phyloP scores from a whole-genome alignment of 2,113 vertebrate species.

The Gracilinanus agilis region DNA sequence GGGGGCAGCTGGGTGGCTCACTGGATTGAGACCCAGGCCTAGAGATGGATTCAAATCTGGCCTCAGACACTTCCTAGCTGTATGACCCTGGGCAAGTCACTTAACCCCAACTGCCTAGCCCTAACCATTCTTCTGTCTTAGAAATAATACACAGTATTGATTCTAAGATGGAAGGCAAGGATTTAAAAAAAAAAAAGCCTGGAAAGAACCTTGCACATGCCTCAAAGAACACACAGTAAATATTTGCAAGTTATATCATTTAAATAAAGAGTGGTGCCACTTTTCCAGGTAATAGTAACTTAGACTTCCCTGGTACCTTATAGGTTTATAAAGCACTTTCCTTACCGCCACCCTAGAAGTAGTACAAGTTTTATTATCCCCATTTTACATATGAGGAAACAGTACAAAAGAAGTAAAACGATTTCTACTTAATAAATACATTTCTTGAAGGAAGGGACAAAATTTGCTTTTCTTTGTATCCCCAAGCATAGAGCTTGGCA shows the following conservation, averaged over 20 bases:
- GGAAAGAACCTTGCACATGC: background rate
- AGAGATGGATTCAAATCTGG: too few species aligned
- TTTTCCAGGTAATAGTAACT: background rate
- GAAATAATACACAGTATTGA: too few species aligned
- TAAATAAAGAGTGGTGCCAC: too few species aligned
- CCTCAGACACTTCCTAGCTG: too few species aligned
- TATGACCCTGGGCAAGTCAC: too few species aligned
- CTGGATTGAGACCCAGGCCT: too few species aligned
- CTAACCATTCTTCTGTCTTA: too few species aligned
- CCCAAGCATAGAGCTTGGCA: background rate
- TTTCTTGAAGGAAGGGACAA: background rate
- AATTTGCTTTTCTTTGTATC: background rate
- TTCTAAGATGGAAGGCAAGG: too few species aligned
- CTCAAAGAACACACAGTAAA: background rate
- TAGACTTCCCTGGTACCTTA: background rate
- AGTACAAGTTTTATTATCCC: background rate
- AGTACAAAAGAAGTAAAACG: background rate
- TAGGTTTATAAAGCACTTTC: background rate
- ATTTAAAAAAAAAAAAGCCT: too few species aligned
- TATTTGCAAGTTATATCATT: background rate
- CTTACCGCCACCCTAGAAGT: background rate
- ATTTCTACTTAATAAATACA: background rate
- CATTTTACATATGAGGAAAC: background rate
- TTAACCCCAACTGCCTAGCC: too few species aligned
- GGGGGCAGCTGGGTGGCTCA: too few species aligned